Evolutionary conservation across 2,797 vertebrate species (phyloP), one percentile per base, ranked within the genome.

Genomic region (Petrocephalus schoutedeni): DNA sequence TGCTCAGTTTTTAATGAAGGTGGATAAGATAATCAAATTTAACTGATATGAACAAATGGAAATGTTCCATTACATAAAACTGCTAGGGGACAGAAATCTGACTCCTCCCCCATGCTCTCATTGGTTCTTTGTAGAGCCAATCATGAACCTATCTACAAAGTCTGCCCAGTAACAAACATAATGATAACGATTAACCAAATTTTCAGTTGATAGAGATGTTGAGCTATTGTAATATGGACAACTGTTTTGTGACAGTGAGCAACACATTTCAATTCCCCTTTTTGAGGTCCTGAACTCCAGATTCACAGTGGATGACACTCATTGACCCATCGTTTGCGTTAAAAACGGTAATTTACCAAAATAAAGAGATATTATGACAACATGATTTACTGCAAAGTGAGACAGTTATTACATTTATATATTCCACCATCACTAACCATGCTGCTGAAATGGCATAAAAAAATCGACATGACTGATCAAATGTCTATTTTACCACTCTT

Each of bases 111-210:
- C 89, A 92, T 93, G 94, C 51, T 90, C 77, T 92, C 89, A 96
- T 94, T 96, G 95, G 96, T 87, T 87, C 77, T 89, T 87, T 89
- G n/a, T 67, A 91, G 88, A 93, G 90, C 95, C 41, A 96, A 96
- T 96, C 90, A 94, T 92, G 84, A 28, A 4, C 89, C 59, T 87
- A 74, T 89, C 89, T 83, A 87, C 87, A 90, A 91, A 90, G 92
- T 89, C 91, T 92, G 59, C 91, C 92, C 94, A 94, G 94, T 91
- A 94, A 95, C 93, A 93, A 91, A 89, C 86, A 91, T 89, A 94
- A 94, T 93, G 92, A 85, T 86, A 86, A 86, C 32, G 7, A 58
- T 86, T 86, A 23, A 86, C 28, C 23, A 19, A 45, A 28, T 86
- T 86, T 23, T 58, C 32, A 12, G 36, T 32, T 58, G 7, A 84